phyloP scores from a whole-genome alignment of 2,888 invertebrate genomes.

The Archips xylosteana region DNA sequence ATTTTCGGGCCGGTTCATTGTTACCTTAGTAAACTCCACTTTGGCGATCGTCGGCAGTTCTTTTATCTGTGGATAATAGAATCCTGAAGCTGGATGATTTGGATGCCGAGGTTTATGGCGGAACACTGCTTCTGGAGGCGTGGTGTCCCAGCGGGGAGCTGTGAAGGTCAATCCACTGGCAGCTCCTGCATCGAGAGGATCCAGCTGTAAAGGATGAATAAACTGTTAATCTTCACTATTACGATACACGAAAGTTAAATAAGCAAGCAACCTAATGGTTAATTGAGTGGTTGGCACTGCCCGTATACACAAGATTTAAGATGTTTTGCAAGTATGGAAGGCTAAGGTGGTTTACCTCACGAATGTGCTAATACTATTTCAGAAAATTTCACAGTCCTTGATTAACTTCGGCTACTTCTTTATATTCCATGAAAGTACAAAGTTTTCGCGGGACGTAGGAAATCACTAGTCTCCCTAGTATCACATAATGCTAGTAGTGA shows the following conservation, averaged over 20 bases:
- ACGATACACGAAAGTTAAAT: too few species aligned
- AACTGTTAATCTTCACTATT: too few species aligned
- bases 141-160: slow-evolving; percentile 96
- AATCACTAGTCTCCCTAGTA: too few species aligned
- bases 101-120: slow-evolving; percentile 93
- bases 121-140: slow-evolving; percentile 92
- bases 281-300: too few species aligned
- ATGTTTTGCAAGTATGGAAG: too few species aligned
- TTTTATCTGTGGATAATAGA: slow-evolving; percentile 94
- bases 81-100: slow-evolving; percentile 95
- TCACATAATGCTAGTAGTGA: not conserved
- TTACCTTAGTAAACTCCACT: slow-evolving; percentile 93
- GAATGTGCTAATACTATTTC: too few species aligned
- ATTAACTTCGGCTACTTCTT: too few species aligned
- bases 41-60: slow-evolving; percentile 94
- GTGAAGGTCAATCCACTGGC: slow-evolving; percentile 97
- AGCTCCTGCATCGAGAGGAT: slow-evolving; percentile 96
- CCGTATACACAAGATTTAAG: too few species aligned
- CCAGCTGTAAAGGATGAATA: slow-evolving; percentile 83
- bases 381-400: too few species aligned
- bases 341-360: too few species aligned
- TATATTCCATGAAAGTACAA: not conserved
- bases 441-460: not conserved
- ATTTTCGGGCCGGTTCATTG: not conserved
- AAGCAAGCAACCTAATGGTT: too few species aligned